These are phyloP conservation scores for Hylyphantes graminicola DNA, from an alignment of 1,140 invertebrate genomes.

Conservation along the genomic window DNA sequence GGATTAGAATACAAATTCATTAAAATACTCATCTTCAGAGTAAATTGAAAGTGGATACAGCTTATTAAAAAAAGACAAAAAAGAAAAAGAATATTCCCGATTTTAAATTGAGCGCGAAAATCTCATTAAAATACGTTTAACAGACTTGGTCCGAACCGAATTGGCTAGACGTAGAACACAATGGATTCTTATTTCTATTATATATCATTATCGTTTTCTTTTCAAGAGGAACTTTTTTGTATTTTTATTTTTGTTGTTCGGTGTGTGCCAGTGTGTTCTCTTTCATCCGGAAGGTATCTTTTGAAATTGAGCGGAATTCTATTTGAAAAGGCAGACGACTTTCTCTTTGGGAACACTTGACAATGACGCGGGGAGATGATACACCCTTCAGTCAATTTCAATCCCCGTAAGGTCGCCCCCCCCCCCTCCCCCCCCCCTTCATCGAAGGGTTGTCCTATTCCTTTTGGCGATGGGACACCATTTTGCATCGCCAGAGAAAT, in stretches of 20 bases:
- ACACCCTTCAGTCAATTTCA: constrained; percentile 58
- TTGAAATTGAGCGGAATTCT: constrained; percentile 55
- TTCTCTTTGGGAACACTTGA: constrained; percentile 49
- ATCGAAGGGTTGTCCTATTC: background rate
- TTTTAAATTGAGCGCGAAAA: constrained; percentile 57
- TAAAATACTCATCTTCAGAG: constrained; percentile 5
- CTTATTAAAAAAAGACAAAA: constrained; percentile 45
- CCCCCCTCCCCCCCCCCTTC: constrained; percentile 8
- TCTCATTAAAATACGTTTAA: constrained; percentile 56
- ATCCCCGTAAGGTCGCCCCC: constrained; percentile 54
- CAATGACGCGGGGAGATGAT: constrained; percentile 52
- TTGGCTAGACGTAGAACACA: constrained; percentile 25
- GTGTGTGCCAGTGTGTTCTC: background rate
- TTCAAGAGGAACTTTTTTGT: background rate
- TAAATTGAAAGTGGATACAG: constrained; percentile 42
- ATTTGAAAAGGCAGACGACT: constrained; percentile 50
- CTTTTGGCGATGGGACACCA: background rate
- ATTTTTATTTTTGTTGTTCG: constrained; percentile 25
- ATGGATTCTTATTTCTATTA: constrained; percentile 53
- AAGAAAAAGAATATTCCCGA: background rate
- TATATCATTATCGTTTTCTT: constrained; percentile 49
- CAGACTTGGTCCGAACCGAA: constrained; percentile 14
- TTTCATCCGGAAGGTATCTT: constrained; percentile 22
- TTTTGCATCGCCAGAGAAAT: background rate
- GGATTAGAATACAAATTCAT: constrained; percentile 38